phyloP scores from a whole-genome alignment of 2,113 vertebrate species.

The Psilopogon haemacephalus region DNA sequence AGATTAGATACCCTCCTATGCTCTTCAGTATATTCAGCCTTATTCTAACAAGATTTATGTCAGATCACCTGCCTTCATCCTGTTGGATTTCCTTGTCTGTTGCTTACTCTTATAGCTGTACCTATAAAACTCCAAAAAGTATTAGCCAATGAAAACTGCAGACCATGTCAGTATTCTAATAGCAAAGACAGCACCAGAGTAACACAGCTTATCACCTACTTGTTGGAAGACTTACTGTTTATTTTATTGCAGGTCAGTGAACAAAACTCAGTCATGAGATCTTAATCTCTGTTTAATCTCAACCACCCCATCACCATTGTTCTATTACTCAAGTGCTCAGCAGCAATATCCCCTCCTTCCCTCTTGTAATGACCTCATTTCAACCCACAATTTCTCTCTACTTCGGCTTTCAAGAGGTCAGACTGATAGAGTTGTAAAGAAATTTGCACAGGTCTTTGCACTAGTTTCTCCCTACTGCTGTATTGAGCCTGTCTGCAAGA shows the following conservation, averaged over 20 bases:
- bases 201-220: conserved; percentile 3
- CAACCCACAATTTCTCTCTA: neutral
- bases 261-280: conserved; percentile 45
- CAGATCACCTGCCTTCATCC: neutral
- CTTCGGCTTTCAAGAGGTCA: neutral
- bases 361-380: conserved; percentile 16
- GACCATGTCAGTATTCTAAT: neutral
- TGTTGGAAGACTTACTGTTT: conserved; percentile 11
- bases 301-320: neutral
- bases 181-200: neutral
- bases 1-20: neutral
- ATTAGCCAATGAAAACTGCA: neutral
- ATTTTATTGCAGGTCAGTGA: conserved; percentile 40
- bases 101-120: neutral
- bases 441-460: neutral
- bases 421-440: neutral
- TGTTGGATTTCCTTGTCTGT: neutral
- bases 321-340: neutral
- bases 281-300: conserved; percentile 54
- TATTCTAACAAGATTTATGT: neutral
- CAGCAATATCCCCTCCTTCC: neutral
- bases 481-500: neutral
- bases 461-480: neutral
- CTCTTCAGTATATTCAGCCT: neutral
- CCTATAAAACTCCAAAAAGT: neutral